Evolutionary conservation across 2,888 invertebrate species (phyloP).

Genomic region (Zygothrica quintamaculata): DNA sequence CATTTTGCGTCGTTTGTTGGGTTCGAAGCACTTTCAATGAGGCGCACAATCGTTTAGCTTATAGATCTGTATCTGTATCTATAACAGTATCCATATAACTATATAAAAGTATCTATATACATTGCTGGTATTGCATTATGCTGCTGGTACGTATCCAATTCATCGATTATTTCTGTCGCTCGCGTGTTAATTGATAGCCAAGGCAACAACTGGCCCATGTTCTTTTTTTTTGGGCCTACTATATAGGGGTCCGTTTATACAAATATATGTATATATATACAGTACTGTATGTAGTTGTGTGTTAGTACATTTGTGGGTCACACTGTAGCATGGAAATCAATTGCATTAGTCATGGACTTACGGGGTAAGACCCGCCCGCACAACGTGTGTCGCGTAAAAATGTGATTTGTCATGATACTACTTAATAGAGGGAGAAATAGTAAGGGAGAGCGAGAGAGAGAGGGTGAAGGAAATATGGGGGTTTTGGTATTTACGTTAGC

Average conservation of each 20-base stretch:
- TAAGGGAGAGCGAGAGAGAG: background rate
- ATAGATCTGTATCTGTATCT: constrained; percentile 24
- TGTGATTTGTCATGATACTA: constrained; percentile 32
- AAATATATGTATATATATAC: constrained; percentile 13
- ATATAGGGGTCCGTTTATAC: background rate
- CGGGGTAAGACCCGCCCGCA: constrained; percentile 42
- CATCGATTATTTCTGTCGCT: constrained; percentile 72
- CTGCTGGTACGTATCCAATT: constrained; percentile 48
- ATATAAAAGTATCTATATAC: constrained; percentile 33
- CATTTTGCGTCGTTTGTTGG: constrained; percentile 61
- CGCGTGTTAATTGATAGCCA: constrained; percentile 77
- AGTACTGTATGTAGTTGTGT: constrained; percentile 9
- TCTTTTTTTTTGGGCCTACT: constrained; percentile 49
- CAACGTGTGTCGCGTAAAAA: constrained; percentile 9
- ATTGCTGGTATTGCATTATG: constrained; percentile 42
- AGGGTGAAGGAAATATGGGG: no score
- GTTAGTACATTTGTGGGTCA: constrained; percentile 56
- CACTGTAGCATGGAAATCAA: constrained; percentile 67
- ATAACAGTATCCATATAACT: constrained; percentile 33
- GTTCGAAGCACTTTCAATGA: constrained; percentile 78
- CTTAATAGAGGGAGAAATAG: background rate
- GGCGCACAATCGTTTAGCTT: constrained; percentile 66
- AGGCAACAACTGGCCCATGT: constrained; percentile 59
- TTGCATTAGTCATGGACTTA: constrained; percentile 68
- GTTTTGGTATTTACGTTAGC: constrained; percentile 50